Conservation (phyloP, 2,888 invertebrate species). For the Aromia moschata region DNA sequence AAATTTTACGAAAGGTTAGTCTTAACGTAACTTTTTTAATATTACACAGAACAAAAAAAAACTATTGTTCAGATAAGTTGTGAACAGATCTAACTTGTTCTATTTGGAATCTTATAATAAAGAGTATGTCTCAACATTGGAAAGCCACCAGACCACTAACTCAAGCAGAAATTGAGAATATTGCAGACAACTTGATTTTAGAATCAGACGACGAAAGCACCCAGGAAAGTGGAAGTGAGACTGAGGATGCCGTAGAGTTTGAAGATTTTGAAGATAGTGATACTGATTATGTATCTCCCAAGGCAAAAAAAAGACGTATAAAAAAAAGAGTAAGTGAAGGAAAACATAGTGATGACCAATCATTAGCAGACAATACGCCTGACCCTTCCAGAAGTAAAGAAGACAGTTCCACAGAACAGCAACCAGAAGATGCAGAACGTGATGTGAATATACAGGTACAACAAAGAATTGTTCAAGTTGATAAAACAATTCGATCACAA, state of each 20-base stretch:
- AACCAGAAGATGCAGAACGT: constrained; percentile 7
- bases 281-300: constrained; percentile 8
- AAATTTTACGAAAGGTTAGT: no score
- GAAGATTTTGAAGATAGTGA: constrained; percentile 10
- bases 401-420: constrained; percentile 4
- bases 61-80: neutral
- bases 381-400: constrained; percentile 5
- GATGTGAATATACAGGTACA: neutral
- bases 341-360: constrained; percentile 4
- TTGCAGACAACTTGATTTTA: constrained; percentile 14
- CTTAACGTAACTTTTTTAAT: no score
- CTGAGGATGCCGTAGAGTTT: no score
- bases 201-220: constrained; percentile 17
- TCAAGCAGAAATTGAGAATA: no score
- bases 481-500: constrained; percentile 9
- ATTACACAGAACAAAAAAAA: constrained; percentile 5
- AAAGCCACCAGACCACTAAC: no score
- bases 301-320: constrained; percentile 9
- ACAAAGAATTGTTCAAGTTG: neutral
- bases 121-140: no score
- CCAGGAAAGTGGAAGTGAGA: constrained; percentile 17
- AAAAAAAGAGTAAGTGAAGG: neutral
- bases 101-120: no score
- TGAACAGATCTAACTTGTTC: no score
- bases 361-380: neutral